A percentile compares a stretch with the other conserved stretches of the same genome.
These are phyloP conservation scores for Brachionus angularis DNA, from an alignment of 1,140 invertebrate species.

Conservation along the genomic window DNA sequence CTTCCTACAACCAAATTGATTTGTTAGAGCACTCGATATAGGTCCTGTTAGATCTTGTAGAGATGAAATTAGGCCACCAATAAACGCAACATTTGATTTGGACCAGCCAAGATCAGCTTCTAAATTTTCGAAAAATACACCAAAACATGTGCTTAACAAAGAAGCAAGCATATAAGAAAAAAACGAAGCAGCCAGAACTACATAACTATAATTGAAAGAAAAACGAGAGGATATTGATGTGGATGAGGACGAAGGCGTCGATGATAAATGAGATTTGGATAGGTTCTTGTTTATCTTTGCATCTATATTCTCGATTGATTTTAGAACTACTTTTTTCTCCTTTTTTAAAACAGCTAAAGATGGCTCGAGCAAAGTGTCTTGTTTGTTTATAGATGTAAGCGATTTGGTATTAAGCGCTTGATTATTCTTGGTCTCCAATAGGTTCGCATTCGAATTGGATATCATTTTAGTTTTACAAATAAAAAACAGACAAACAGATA, in stretches of 20 bases:
- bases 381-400: no score
- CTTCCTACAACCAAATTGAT: slow-evolving; percentile 30
- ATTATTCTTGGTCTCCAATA: no score
- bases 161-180: slow-evolving; percentile 36
- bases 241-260: not conserved
- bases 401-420: no score
- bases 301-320: no score
- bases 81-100: slow-evolving; percentile 28
- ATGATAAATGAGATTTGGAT: no score
- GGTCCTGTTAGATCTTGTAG: slow-evolving; percentile 38
- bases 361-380: no score
- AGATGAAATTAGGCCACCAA: slow-evolving; percentile 8
- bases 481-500: no score
- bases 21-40: slow-evolving; percentile 26
- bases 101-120: slow-evolving; percentile 31
- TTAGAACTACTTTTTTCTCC: no score
- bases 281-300: no score
- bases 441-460: no score
- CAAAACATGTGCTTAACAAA: slow-evolving; percentile 17
- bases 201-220: slow-evolving; percentile 17
- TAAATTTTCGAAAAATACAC: slow-evolving; percentile 41
- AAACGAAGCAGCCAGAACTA: slow-evolving; percentile 25
- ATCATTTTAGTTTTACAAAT: no score
- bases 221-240: not conserved
- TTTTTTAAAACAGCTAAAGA: no score